Percentiles rank a stretch among this genome's conserved stretches.
phyloP scores from a whole-genome alignment of 53 echinoderm and acorn worm genomes.

The Echinarachnius parma region DNA sequence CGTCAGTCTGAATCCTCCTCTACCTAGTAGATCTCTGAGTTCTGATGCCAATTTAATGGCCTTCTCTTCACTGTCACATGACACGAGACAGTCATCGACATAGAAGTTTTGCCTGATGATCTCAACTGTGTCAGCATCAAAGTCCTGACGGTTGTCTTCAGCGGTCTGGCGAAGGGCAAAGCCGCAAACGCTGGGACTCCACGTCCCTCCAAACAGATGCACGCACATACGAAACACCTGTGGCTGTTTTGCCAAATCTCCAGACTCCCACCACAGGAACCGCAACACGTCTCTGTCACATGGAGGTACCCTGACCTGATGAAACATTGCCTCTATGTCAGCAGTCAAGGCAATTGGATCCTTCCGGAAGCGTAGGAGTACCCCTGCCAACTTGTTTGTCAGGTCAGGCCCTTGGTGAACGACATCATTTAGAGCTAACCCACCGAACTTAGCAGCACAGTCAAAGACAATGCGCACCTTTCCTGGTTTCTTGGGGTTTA shows the following conservation, averaged over 20 bases:
- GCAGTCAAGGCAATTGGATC: conserved; percentile 29
- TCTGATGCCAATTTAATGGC: conserved; percentile 37
- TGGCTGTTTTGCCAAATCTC: conserved; percentile 43
- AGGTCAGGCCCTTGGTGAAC: conserved; percentile 36
- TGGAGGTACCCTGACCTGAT: conserved; percentile 59
- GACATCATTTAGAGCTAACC: conserved; percentile 7
- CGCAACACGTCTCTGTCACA: conserved; percentile 42
- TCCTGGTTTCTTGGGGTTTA: conserved; percentile 18
- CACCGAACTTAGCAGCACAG: neutral
- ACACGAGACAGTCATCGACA: conserved; percentile 71
- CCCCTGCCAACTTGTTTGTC: conserved; percentile 45
- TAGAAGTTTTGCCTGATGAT: conserved; percentile 59
- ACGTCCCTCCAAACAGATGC: conserved; percentile 50
- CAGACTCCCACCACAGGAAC: conserved; percentile 56
- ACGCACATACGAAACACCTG: conserved; percentile 48
- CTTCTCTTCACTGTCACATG: conserved; percentile 41
- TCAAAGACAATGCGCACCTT: conserved; percentile 13
- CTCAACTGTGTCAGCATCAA: conserved; percentile 25
- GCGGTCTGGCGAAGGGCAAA: conserved; percentile 54
- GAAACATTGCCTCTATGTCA: conserved; percentile 60
- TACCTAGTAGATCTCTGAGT: conserved; percentile 27
- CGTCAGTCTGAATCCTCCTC: conserved; percentile 56
- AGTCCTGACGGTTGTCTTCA: conserved; percentile 37
- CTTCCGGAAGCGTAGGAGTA: conserved; percentile 16
- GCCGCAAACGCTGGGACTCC: conserved; percentile 45